Evolutionary conservation across 2,113 vertebrate genomes (phyloP), one percentile per base, ranked within the genome.

Genomic region (Callipepla squamata): DNA sequence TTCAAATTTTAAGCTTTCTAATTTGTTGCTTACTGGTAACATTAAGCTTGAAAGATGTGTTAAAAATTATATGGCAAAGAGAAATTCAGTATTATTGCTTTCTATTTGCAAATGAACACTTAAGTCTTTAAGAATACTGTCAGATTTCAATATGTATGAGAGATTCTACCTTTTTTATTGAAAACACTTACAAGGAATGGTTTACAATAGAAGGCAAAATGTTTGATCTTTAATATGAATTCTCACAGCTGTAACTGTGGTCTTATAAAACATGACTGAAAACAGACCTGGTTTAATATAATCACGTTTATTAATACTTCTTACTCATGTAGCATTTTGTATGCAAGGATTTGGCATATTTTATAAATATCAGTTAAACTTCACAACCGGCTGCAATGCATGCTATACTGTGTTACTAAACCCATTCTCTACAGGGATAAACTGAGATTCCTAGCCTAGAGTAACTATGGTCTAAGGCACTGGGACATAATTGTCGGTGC

Each of bases 141-240:
- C 85, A 57, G 87, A 92, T 93, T 96, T 85, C 94, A 96, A 85
- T 94, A 94, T 90, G 81, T 95, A 94, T 96, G 94, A 96, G 95
- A 94, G 81, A 93, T 91, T 96, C 87, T 88, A 72, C 87, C 93
- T 81, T 91, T 95, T 96, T 95, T 87, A 85, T 93, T 92, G 93
- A 81, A 91, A 95, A 95, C 88, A 50, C 85, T 94, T 92, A 80
- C 65, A 94, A 96, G 94, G 94, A 91, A 85, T 72, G 63, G 30
- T 76, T 96, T 92, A 96, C 87, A 94, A 94, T 85, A 47, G 65
- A 83, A 92, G 13, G 87, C 36, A 36, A 94, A 91, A 94, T 95
- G 82, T 95, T 96, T 96, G 96, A 96, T 95, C 92, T 94, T 87
- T 90, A 68, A 30, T 92, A 59, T 80, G 94, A 95, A 94, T 92